Evolutionary conservation across 2,797 vertebrate genomes (phyloP).

Genomic region (Sorex maritimensis): DNA sequence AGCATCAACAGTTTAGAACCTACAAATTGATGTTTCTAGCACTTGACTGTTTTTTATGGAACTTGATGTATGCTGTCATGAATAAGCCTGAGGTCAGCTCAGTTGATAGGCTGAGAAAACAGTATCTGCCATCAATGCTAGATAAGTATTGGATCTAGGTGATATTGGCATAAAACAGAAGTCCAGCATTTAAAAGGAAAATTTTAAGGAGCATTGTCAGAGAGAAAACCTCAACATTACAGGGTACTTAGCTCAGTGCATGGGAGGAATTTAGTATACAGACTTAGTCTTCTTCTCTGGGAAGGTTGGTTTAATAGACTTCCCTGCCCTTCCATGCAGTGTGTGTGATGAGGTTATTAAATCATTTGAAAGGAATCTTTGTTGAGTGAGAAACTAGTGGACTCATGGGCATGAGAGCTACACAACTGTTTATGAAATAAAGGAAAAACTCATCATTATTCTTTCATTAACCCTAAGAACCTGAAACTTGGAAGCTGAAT

Average conservation of each 20-base stretch:
- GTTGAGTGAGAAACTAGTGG: conserved; percentile 75
- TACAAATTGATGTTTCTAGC: conserved; percentile 10
- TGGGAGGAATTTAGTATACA: not conserved
- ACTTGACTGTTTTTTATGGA: not conserved
- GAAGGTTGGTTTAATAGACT: conserved; percentile 29
- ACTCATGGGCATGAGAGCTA: conserved; percentile 63
- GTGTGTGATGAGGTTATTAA: conserved; percentile 64
- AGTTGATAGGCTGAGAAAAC: not conserved
- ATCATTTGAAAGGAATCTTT: conserved; percentile 67
- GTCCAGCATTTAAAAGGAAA: not conserved
- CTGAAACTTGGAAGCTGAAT: conserved; percentile 65
- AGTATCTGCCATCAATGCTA: not conserved
- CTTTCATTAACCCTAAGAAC: not conserved
- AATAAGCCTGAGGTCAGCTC: not conserved
- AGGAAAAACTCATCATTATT: conserved; percentile 3
- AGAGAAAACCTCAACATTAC: not conserved
- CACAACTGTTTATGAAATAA: conserved; percentile 38
- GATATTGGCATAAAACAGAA: not conserved
- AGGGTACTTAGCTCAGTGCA: not conserved
- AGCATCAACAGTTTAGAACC: not conserved
- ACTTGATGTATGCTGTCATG: conserved; percentile 14
- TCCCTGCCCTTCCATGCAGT: conserved; percentile 51
- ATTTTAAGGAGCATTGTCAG: not conserved
- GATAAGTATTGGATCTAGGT: not conserved
- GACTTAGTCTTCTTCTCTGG: not conserved